These are phyloP conservation scores for Rhipidura dahli DNA, from an alignment of 2,113 vertebrate species.

Conservation along the genomic window DNA sequence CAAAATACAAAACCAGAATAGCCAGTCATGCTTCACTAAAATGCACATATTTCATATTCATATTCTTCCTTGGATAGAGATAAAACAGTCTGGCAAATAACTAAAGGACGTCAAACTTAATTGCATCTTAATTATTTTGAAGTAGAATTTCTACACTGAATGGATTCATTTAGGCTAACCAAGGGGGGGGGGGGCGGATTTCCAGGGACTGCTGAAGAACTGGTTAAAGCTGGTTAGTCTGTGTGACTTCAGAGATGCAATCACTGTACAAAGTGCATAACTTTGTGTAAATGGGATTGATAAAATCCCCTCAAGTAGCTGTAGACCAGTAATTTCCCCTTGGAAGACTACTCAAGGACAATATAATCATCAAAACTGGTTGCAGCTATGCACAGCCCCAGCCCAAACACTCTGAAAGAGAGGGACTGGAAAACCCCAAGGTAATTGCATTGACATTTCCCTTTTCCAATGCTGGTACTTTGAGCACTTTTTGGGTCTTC, in stretches of 20 bases:
- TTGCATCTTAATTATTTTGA: not conserved
- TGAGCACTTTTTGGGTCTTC: rapidly evolving
- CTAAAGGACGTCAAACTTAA: not conserved
- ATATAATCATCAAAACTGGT: not conserved
- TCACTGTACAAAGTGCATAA: not conserved
- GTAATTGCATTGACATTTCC: not conserved
- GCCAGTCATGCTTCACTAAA: not conserved
- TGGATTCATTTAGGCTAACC: not conserved
- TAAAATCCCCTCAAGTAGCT: not conserved
- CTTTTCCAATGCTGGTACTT: not conserved
- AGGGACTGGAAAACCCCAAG: not conserved
- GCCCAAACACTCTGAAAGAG: not conserved
- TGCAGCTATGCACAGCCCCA: not conserved
- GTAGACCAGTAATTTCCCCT: not conserved
- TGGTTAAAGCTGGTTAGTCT: not conserved
- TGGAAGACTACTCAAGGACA: not conserved
- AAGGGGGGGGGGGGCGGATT: not conserved
- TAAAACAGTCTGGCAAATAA: not conserved
- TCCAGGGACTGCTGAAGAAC: not conserved
- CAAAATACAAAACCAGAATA: not conserved
- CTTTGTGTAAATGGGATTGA: not conserved
- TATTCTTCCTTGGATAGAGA: not conserved
- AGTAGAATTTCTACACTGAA: not conserved
- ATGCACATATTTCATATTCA: not conserved
- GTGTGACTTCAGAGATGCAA: not conserved